Conservation (phyloP, 2,888 invertebrate species). For the Subacronicta megacephala region DNA sequence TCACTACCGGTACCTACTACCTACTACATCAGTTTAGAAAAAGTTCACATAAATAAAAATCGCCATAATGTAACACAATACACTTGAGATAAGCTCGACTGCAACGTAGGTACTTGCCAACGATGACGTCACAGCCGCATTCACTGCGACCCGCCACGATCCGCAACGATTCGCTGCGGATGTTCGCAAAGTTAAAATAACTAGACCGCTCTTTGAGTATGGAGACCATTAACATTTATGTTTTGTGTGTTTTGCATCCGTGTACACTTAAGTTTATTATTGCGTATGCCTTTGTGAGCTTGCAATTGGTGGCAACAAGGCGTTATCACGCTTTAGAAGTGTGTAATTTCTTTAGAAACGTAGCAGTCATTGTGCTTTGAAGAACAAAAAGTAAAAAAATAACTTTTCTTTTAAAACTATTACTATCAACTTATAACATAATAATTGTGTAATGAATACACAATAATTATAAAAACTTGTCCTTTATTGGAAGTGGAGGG, state of each 20-base stretch:
- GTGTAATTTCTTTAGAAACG: not conserved
- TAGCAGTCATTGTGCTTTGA: not conserved
- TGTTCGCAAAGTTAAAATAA: constrained; percentile 23
- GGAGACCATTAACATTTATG: constrained; percentile 28
- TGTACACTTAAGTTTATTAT: constrained; percentile 28
- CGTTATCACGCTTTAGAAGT: not conserved
- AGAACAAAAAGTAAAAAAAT: too few species aligned
- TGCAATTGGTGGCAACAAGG: not conserved
- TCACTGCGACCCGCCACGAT: constrained; percentile 20
- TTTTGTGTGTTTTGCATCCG: constrained; percentile 44
- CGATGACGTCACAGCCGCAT: constrained; percentile 40
- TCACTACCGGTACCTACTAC: too few species aligned
- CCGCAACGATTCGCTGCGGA: constrained; percentile 27
- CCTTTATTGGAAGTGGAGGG: too few species aligned
- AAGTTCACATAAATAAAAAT: not conserved
- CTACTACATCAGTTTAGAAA: too few species aligned
- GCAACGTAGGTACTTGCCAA: constrained; percentile 22
- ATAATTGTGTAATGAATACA: too few species aligned
- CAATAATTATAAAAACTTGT: too few species aligned
- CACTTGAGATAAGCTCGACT: constrained; percentile 19
- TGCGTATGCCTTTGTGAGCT: constrained; percentile 12
- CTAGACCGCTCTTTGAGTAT: constrained; percentile 12
- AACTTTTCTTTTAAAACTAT: too few species aligned
- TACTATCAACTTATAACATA: too few species aligned
- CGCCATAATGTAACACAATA: constrained; percentile 13